These are phyloP conservation scores for Malurus splendens DNA, from an alignment of 2,797 vertebrate species.

Conservation along the genomic window DNA sequence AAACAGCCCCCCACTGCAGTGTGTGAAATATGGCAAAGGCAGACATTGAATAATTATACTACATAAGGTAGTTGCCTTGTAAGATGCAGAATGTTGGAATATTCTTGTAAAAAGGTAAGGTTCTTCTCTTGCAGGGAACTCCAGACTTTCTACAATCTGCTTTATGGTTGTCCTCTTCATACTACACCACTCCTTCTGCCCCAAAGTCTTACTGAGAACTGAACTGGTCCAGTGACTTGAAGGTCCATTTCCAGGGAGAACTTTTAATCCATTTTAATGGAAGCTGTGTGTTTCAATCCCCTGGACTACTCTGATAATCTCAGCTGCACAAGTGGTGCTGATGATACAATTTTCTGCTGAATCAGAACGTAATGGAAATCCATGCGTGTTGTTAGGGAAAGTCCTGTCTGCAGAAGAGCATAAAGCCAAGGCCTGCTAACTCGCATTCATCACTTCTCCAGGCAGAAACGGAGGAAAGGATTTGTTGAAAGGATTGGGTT, in stretches of 20 bases:
- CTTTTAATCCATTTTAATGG: conserved; percentile 3
- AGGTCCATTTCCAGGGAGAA: neutral
- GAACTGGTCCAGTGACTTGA: neutral
- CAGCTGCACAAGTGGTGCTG: neutral
- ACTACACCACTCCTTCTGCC: neutral
- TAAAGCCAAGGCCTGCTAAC: neutral
- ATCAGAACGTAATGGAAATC: conserved; percentile 39
- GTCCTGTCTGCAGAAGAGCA: neutral
- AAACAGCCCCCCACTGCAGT: neutral
- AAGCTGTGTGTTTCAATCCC: neutral
- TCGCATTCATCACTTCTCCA: neutral
- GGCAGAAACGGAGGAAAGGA: neutral
- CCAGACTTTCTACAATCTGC: neutral
- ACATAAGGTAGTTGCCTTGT: neutral
- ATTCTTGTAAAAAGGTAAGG: neutral
- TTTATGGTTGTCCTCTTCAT: neutral
- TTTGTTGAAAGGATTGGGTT: neutral
- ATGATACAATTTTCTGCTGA: conserved; percentile 36
- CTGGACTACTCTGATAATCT: conserved; percentile 1
- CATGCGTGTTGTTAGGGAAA: neutral
- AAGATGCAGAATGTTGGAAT: neutral
- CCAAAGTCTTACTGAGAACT: neutral
- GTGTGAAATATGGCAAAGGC: neutral
- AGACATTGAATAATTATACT: neutral
- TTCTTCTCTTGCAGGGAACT: neutral